Evolutionary conservation across 2,113 vertebrate species (phyloP).

Genomic region (Scortum barcoo): DNA sequence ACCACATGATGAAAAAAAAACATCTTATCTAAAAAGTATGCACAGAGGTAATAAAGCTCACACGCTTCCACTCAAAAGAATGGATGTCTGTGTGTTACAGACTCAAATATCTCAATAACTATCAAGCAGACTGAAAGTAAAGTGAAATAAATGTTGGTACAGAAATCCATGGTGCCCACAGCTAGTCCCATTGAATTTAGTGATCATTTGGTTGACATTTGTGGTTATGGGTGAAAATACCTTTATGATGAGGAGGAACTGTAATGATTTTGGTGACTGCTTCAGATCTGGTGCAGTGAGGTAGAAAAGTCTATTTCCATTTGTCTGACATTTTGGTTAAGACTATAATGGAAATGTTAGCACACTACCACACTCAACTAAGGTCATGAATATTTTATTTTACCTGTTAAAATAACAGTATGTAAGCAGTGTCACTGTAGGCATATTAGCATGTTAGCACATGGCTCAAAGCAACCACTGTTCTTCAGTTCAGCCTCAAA

Average conservation of each 20-base stretch:
- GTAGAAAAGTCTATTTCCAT: background rate
- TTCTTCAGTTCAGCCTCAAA: background rate
- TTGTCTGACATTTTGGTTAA: background rate
- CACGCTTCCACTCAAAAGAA: background rate
- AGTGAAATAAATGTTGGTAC: background rate
- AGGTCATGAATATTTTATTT: background rate
- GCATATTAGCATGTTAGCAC: background rate
- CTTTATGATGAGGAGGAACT: background rate
- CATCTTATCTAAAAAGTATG: background rate
- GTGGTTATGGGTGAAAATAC: background rate
- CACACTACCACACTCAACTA: background rate
- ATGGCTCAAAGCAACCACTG: background rate
- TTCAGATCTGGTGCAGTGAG: background rate
- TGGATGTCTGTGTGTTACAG: background rate
- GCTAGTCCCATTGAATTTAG: background rate
- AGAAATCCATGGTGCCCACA: background rate
- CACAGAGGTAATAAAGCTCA: background rate
- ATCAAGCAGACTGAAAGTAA: no score
- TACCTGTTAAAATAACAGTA: background rate
- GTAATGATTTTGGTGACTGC: background rate
- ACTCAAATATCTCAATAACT: background rate
- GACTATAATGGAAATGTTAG: background rate
- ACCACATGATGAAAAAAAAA: slow-evolving; percentile 39
- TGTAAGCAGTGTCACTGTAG: background rate
- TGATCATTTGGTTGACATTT: background rate